Conservation (phyloP, 2,113 vertebrate species). For the Suncus etruscus region DNA sequence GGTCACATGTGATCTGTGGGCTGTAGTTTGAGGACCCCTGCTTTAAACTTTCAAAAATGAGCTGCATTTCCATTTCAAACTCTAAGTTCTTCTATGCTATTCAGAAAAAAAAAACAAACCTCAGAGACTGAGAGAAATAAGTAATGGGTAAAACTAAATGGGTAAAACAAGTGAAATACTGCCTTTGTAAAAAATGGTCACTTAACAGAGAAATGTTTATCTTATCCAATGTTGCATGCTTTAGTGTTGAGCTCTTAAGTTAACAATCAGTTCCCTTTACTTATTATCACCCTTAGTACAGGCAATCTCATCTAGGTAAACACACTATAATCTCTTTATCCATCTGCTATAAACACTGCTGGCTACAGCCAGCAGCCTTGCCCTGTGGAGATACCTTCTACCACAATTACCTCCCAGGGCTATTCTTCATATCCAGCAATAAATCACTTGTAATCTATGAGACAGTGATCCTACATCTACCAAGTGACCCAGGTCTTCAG, state of each 20-base stretch:
- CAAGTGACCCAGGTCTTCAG: slow-evolving; percentile 47
- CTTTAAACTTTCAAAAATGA: neutral
- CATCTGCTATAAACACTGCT: slow-evolving; percentile 47
- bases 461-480: slow-evolving; percentile 49
- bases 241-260: neutral
- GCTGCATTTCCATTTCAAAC: neutral
- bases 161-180: neutral
- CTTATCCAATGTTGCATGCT: neutral
- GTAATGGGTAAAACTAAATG: neutral
- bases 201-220: slow-evolving; percentile 7
- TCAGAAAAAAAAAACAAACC: neutral
- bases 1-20: too few species aligned
- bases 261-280: slow-evolving; percentile 6
- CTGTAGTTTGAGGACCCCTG: too few species aligned
- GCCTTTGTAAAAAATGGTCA: slow-evolving; percentile 9
- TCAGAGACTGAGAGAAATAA: slow-evolving; percentile 4
- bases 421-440: slow-evolving; percentile 32
- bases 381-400: slow-evolving; percentile 27
- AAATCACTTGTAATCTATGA: slow-evolving; percentile 65
- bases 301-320: slow-evolving; percentile 55
- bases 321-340: slow-evolving; percentile 52
- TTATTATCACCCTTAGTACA: slow-evolving; percentile 21
- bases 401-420: neutral
- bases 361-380: slow-evolving; percentile 44
- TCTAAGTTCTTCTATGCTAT: neutral